phyloP scores from a whole-genome alignment of 2,888 invertebrate genomes.

The Glaucopsyche alexis region DNA sequence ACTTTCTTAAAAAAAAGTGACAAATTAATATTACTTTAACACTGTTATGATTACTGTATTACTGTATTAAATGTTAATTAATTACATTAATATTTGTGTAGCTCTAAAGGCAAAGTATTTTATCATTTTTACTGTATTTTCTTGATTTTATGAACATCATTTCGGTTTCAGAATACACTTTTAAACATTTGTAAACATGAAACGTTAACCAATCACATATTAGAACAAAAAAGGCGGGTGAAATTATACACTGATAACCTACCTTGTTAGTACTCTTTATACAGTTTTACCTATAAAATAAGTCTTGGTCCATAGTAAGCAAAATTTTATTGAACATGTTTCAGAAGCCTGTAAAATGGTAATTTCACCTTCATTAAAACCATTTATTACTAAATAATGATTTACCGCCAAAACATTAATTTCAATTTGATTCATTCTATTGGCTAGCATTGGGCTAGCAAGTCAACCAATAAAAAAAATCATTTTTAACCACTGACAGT shows the following conservation, averaged over 20 bases:
- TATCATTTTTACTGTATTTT: background rate
- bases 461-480: background rate
- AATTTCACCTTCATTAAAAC: background rate
- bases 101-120: too few species aligned
- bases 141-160: background rate
- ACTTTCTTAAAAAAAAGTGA: too few species aligned
- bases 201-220: background rate
- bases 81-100: too few species aligned
- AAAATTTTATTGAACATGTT: background rate
- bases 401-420: background rate
- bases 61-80: too few species aligned
- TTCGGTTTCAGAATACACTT: background rate
- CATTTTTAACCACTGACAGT: background rate
- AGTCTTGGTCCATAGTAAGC: background rate
- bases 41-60: too few species aligned
- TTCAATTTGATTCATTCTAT: background rate
- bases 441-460: background rate
- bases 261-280: background rate
- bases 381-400: background rate
- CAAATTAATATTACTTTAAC: too few species aligned
- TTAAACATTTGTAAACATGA: background rate
- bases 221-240: slow-evolving; percentile 4
- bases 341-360: background rate
- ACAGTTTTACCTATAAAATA: background rate
- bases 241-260: background rate